Evolutionary conservation across 92 coral and sea anemone genomes (phyloP).

Genomic region (Porites cylindrica): DNA sequence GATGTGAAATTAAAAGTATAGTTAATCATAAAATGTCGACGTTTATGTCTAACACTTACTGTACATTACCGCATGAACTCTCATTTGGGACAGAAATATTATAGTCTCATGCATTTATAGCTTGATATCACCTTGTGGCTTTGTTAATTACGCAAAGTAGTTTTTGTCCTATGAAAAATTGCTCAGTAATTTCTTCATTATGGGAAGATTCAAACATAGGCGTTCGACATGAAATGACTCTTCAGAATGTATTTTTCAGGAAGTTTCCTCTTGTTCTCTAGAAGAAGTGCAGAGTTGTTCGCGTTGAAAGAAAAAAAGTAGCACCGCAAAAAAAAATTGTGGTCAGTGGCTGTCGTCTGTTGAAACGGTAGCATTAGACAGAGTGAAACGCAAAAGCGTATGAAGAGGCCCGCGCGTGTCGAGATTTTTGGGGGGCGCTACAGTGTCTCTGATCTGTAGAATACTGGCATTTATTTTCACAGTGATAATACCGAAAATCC

Average conservation of each 20-base stretch:
- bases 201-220: background rate
- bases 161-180: background rate
- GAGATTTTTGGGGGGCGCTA: too few relatives aligned
- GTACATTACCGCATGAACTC: background rate
- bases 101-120: too few relatives aligned
- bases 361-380: too few relatives aligned
- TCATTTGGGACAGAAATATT: slow-evolving; percentile 1
- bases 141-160: background rate
- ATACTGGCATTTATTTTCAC: too few relatives aligned
- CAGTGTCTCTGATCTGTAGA: too few relatives aligned
- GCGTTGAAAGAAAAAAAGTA: background rate
- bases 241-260: background rate
- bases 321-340: too few relatives aligned
- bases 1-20: background rate
- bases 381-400: too few relatives aligned
- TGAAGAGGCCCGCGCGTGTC: too few relatives aligned
- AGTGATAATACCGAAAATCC: too few relatives aligned
- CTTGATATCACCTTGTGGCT: background rate
- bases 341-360: background rate
- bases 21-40: slow-evolving; percentile 22
- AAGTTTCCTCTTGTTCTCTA: background rate
- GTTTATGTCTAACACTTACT: background rate
- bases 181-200: background rate
- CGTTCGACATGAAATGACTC: background rate
- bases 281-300: background rate